Evolutionary conservation across 1,140 invertebrate genomes (phyloP).

Genomic region (Phthorimaea operculella): DNA sequence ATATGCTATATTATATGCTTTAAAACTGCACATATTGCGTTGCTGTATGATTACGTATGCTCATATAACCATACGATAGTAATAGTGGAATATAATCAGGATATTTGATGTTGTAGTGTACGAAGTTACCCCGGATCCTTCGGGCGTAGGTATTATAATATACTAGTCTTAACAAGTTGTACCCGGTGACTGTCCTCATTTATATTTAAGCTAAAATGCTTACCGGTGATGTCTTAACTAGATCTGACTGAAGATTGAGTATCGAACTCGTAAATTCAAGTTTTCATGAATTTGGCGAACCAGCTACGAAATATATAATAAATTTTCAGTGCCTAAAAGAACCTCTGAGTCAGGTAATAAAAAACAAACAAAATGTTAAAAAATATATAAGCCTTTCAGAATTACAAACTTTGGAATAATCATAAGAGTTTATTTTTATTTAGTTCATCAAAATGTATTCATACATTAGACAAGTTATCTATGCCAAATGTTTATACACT

Average conservation of each 20-base stretch:
- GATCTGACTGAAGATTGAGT: conserved; percentile 18
- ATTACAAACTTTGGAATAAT: conserved; percentile 50
- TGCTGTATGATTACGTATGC: conserved; percentile 36
- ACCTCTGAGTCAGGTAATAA: conserved; percentile 43
- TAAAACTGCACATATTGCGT: conserved; percentile 30
- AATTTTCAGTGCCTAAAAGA: conserved; percentile 55
- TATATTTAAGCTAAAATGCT: conserved; percentile 18
- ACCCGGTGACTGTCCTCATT: conserved; percentile 18
- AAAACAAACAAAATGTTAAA: conserved; percentile 30
- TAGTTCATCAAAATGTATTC: conserved; percentile 29
- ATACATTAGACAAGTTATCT: conserved; percentile 42
- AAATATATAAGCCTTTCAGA: conserved; percentile 39
- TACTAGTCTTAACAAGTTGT: conserved; percentile 39
- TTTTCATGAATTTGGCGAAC: conserved; percentile 34
- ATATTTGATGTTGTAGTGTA: conserved; percentile 54
- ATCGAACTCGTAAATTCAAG: conserved; percentile 11
- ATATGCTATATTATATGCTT: conserved; percentile 37
- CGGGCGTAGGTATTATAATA: conserved; percentile 44
- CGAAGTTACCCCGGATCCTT: conserved; percentile 31
- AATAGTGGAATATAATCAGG: conserved; percentile 38
- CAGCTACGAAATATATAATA: conserved; percentile 17
- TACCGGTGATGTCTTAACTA: conserved; percentile 8
- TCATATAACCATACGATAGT: conserved; percentile 43
- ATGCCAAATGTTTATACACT: conserved; percentile 56
- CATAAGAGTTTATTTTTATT: conserved; percentile 48